Conservation (phyloP, 2,888 invertebrate genomes). For the Copidosoma aretas region DNA sequence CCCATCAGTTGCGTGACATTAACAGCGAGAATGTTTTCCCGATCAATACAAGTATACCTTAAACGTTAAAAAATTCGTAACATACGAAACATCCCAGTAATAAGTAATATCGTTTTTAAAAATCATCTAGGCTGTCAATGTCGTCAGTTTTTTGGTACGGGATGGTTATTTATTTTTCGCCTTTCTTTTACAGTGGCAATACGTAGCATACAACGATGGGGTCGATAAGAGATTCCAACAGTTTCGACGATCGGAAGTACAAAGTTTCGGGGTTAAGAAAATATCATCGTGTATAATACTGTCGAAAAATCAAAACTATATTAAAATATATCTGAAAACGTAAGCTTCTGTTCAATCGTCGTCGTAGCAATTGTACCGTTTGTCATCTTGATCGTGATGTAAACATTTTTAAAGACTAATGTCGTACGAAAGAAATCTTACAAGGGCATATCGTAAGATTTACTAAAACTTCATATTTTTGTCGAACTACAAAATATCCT, state of each 20-base stretch:
- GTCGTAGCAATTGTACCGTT: too few species aligned
- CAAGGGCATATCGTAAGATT: too few species aligned
- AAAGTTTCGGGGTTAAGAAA: constrained; percentile 5
- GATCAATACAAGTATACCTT: background rate
- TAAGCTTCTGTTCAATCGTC: too few species aligned
- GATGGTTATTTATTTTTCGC: too few species aligned
- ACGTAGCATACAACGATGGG: background rate
- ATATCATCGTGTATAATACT: constrained; percentile 11
- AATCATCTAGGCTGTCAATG: constrained; percentile 6
- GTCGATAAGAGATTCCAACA: constrained; percentile 22
- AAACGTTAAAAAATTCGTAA: constrained; percentile 34
- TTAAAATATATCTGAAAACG: too few species aligned
- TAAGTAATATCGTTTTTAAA: too few species aligned
- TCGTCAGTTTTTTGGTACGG: background rate
- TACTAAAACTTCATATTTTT: too few species aligned
- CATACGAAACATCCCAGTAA: constrained; percentile 14
- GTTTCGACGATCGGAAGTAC: constrained; percentile 21
- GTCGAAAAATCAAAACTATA: background rate
- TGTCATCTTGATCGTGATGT: too few species aligned
- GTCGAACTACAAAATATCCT: too few species aligned
- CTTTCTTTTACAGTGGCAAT: constrained; percentile 6
- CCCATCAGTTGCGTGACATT: background rate
- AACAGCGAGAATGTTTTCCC: constrained; percentile 13
- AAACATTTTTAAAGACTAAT: too few species aligned
- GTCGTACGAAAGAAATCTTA: too few species aligned